Evolutionary conservation across 2,797 vertebrate species (phyloP), one percentile per base, ranked within the genome.

Genomic region (Epinephelus awoara): DNA sequence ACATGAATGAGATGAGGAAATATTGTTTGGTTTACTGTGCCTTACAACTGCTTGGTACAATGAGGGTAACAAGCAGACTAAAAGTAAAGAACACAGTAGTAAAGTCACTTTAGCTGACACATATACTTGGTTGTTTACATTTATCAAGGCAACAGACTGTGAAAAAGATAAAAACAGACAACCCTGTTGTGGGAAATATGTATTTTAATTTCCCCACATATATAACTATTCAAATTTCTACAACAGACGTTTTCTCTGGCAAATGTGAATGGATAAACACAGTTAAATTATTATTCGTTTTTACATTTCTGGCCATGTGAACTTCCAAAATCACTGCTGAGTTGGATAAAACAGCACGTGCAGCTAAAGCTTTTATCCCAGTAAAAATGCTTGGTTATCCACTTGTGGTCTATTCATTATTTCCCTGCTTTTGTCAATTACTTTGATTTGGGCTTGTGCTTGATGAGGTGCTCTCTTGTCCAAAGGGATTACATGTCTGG

Each of bases 381-480:
- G 74, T 75, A 68, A 77, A 86, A 88, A 69, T 47, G 47, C 70
- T 68, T 64, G 34, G 57, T 83, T 80, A 82, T 83, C 55, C 79
- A 65, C 52, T 85, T 19, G 12, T 68, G 75, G 58, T 75, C 67
- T 81, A 79, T 91, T 93, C 90, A 94, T 93, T 92, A 92, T 91
- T 86, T 71, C 70, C 18, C 79, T 82, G 56, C 69, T 90, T 92
- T 94, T 94, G 93, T 95, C 95, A 95, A 96, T 96, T 96, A 96
- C 90, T 95, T 83, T 93, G 94, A 96, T 96, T 95, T 95, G 85
- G 92, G 90, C 72, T 87, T 83, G 64, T 77, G 88, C 84, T 95
- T 96, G 96, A 96, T 92, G 95, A 94, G 93, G 85, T 88, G 89
- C 72, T 86, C 91, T 79, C 88, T 87, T 96, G 95, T 96, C 96